Conservation (phyloP, 2,113 vertebrate genomes). For the Rissa tridactyla region DNA sequence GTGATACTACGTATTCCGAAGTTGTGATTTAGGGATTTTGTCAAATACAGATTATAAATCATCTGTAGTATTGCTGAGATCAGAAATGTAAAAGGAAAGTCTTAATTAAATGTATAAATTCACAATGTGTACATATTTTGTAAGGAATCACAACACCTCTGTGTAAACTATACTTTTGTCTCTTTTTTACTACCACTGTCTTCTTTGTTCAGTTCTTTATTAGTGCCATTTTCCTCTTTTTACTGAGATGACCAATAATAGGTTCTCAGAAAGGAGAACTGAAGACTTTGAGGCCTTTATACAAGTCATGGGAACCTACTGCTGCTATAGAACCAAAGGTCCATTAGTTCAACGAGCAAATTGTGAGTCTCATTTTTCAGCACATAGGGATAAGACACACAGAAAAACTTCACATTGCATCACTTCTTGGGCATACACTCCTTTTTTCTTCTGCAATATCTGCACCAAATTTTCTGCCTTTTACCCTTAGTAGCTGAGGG, state of each 20-base stretch:
- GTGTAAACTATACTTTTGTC: background rate
- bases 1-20: background rate
- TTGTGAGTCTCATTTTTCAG: background rate
- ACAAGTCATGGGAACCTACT: background rate
- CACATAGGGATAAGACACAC: background rate
- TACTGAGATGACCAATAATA: background rate
- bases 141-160: background rate
- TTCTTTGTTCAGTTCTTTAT: background rate
- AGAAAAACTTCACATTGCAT: background rate
- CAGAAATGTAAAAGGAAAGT: background rate
- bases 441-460: background rate
- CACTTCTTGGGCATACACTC: background rate
- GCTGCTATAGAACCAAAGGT: background rate
- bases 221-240: background rate
- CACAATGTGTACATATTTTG: rapidly evolving
- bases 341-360: background rate
- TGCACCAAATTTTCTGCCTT: background rate
- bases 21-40: background rate
- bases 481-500: background rate
- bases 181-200: background rate
- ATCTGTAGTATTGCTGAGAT: background rate
- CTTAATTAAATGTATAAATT: background rate
- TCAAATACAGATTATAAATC: background rate
- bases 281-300: background rate
- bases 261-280: background rate